A percentile compares a stretch with the other conserved stretches of the same genome.
These are phyloP conservation scores for Puma concolor DNA, from an alignment of 2,113 vertebrate genomes.

Conservation along the genomic window DNA sequence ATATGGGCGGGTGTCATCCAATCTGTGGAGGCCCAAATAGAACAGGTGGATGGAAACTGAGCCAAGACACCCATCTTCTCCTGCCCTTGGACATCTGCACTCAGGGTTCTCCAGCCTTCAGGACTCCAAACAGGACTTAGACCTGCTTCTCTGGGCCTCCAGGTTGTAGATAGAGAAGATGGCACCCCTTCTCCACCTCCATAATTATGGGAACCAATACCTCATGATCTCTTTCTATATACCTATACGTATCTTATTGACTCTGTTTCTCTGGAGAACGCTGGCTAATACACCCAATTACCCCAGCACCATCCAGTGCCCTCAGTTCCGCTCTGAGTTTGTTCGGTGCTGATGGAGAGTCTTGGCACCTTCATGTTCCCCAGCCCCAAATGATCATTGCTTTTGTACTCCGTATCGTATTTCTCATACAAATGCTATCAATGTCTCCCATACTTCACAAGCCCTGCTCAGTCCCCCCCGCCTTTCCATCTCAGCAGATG, in stretches of 20 bases:
- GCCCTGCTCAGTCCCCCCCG: not conserved
- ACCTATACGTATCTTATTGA: not conserved
- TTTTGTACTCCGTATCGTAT: not conserved
- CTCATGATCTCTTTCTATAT: not conserved
- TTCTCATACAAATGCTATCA: not conserved
- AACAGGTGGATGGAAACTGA: not conserved
- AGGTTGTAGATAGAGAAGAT: not conserved
- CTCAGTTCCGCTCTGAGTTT: not conserved
- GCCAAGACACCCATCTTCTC: no score
- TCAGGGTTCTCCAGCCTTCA: not conserved
- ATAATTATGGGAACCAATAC: not conserved
- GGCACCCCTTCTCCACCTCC: not conserved
- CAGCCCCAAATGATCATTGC: not conserved
- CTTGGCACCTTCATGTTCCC: not conserved
- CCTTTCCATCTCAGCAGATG: not conserved
- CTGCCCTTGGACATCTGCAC: not conserved
- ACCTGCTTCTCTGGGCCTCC: not conserved
- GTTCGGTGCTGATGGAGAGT: fast-evolving
- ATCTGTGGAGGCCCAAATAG: not conserved
- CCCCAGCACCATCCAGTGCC: not conserved
- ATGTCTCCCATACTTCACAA: not conserved
- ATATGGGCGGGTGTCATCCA: not conserved
- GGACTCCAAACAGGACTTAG: not conserved
- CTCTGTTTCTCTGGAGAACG: not conserved
- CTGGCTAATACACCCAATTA: no score